Evolutionary conservation across 1,140 invertebrate species (phyloP).

Genomic region (Trinorchestia longiramus): DNA sequence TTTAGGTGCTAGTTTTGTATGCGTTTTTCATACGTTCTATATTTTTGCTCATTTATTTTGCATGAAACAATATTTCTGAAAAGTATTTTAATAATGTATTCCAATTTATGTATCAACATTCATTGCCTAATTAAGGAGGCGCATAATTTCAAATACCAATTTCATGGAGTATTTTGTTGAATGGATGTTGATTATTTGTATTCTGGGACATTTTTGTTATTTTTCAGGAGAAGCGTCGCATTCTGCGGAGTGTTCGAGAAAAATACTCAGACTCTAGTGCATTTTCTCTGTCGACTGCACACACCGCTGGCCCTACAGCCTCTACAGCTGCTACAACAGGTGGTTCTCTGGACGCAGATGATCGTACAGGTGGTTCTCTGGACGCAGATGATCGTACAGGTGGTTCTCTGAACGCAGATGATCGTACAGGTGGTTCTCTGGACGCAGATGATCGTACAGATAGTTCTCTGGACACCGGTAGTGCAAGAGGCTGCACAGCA

Average conservation of each 20-base stretch:
- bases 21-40: background rate
- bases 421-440: background rate
- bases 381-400: background rate
- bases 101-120: background rate
- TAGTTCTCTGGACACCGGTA: background rate
- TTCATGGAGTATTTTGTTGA: background rate
- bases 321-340: no score
- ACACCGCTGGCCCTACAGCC: background rate
- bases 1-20: background rate
- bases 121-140: background rate
- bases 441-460: background rate
- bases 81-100: background rate
- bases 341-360: background rate
- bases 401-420: background rate
- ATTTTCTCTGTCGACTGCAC: background rate
- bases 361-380: background rate
- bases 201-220: background rate
- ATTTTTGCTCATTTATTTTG: background rate
- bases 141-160: background rate
- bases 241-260: background rate
- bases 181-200: background rate
- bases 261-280: background rate
- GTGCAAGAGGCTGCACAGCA: background rate
- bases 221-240: constrained; percentile 12
- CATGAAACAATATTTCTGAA: background rate